Base-by-base conservation (phyloP, 2,797 vertebrate species). In the Brachyrhaphis roseni region DNA sequence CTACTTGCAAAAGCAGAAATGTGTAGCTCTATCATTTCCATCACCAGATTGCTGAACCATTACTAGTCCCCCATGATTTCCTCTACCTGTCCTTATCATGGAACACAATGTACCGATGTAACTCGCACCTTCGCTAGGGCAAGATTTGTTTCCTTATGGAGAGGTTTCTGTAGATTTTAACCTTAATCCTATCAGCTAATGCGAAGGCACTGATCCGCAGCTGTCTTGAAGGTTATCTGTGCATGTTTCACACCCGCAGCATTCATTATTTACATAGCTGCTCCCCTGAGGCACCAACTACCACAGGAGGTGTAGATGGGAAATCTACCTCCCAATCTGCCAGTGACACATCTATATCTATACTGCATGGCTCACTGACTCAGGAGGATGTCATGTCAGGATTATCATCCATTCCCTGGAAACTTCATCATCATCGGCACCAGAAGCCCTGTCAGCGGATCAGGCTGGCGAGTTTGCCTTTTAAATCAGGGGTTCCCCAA, bases 181-280 rank as follows among this genome's bases (percentile, higher is more conserved):
- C 93, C 94, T 95, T 95, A 96, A 96, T 95, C 94, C 94, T 94
- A 95, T 95, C 93, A 93, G 92, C 92, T 94, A 95, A 95, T 95
- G 93, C 92, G 91, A 94, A 95, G 87, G 86, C 94, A 93, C 93
- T 94, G 95, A 96, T 95, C 95, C 95, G 85, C 82, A 82, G 85
- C 94, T 92, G 93, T 95, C 92, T 93, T 95, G 94, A 96, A 96
- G 95, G 95, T 95, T 95, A 96, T 96, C 95, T 89, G 91, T 91
- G 91, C 91, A 93, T 95, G 94, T 95, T 95, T 94, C 92, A 92
- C 91, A 92, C 93, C 94, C 89, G 92, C 89, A 89, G 91, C 93
- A 94, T 96, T 94, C 93, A 93, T 95, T 95, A 95, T 96, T 95
- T 95, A 95, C 94, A 95, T 93, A 90, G 93, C 91, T 83, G 90